Conservation (phyloP, 1,140 invertebrate species). For the Diachasma alloeum region DNA sequence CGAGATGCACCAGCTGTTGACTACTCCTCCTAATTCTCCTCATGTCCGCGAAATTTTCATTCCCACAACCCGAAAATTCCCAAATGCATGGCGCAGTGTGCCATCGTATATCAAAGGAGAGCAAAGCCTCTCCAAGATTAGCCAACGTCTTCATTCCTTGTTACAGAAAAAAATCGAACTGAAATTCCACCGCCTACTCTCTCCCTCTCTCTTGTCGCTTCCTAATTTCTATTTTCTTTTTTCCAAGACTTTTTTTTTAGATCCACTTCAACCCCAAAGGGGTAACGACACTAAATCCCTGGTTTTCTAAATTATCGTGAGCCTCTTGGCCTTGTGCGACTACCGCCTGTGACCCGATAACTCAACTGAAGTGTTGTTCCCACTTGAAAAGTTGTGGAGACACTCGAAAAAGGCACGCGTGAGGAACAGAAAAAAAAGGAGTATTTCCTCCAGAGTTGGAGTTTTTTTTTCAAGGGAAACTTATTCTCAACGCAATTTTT, state of each 20-base stretch:
- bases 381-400: background rate
- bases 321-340: background rate
- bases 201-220: background rate
- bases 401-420: slow-evolving; percentile 2
- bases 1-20: background rate
- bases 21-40: background rate
- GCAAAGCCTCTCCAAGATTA: background rate
- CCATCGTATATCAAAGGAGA: background rate
- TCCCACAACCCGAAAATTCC: background rate
- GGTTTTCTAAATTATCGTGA: background rate
- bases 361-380: background rate
- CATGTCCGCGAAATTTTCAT: background rate
- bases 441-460: background rate
- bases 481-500: background rate
- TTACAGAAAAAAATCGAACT: background rate
- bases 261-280: slow-evolving; percentile 6
- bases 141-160: background rate
- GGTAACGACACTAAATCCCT: background rate
- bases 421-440: background rate
- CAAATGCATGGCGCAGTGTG: background rate
- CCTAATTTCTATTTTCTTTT: background rate
- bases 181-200: background rate
- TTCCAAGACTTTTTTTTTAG: background rate
- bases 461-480: background rate
- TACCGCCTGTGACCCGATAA: slow-evolving; percentile 9